Percentiles rank a stretch among this genome's conserved stretches.
phyloP scores from a whole-genome alignment of 2,888 invertebrate genomes.

The Heterodera filipjevi region DNA sequence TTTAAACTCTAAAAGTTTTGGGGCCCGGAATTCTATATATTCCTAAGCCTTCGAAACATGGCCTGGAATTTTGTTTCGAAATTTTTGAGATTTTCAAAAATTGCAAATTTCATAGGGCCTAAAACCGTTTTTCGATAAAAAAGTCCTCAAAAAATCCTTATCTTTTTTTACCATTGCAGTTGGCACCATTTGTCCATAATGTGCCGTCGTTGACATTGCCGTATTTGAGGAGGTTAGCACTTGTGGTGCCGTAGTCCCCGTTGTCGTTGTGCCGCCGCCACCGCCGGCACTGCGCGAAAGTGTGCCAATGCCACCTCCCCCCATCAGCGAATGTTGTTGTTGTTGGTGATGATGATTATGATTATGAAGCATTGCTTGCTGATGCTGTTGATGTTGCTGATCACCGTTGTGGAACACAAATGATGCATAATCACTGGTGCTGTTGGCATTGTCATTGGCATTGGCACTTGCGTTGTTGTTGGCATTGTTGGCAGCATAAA shows the following conservation, averaged over 20 bases:
- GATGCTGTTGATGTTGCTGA: neutral
- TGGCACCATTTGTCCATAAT: neutral
- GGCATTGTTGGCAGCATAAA: conserved; percentile 12
- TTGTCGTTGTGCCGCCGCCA: neutral
- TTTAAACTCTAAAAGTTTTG: too few relatives aligned
- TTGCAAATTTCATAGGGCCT: too few relatives aligned
- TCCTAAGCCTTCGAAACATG: too few relatives aligned
- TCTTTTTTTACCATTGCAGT: neutral
- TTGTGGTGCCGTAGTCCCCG: neutral
- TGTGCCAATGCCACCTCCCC: neutral
- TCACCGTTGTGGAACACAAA: neutral
- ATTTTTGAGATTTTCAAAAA: too few relatives aligned
- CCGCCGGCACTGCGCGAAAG: neutral
- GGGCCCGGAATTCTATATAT: too few relatives aligned
- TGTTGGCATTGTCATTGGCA: conserved; percentile 5
- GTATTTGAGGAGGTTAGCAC: neutral
- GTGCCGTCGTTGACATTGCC: neutral
- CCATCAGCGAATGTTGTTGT: neutral
- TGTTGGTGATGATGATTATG: neutral
- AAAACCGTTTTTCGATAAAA: too few relatives aligned
- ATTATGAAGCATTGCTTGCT: neutral
- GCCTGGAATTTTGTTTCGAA: too few relatives aligned
- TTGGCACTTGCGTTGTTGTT: neutral
- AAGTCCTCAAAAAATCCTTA: too few relatives aligned
- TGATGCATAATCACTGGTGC: neutral